Evolutionary conservation across 2,113 vertebrate species (phyloP), one percentile per base, ranked within the genome.

Genomic region (Nematolebias whitei): DNA sequence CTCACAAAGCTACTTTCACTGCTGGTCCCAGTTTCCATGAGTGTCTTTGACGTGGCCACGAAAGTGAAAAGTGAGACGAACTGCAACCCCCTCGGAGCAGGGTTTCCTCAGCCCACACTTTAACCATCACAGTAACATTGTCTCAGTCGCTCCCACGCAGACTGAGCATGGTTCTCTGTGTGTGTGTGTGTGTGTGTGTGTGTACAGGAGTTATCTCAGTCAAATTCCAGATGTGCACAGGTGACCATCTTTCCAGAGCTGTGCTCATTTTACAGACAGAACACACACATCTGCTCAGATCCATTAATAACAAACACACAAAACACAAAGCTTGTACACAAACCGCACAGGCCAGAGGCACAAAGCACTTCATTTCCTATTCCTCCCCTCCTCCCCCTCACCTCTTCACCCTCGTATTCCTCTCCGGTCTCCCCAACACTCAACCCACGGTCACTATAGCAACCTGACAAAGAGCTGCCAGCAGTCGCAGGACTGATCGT

Each of bases 361-460:
- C 20, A 45, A 79, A 44, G 64, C 74, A 62, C 79, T 79, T 89
- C 48, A 90, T 89, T 90, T 85, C 73, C 82, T 78, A 89, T 83
- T 87, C 89, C 87, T 63, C 82, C 87, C 83, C 76, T 8, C 32
- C 32, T 2, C 32, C 32, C 10, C 32, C 32, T 29, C 26, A 29
- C 26, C 76, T 80, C 76, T 14, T 75, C 71, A 82, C 77, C 85
- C 75, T 85, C 64, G 63, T 74, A 72, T 74, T 77, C 78, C 60
- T 68, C 85, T 78, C 68, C 69, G 81, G 81, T 78, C 83, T 82
- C 84, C 81, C 71, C 75, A 80, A 62, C 80, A 59, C 81, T 85
- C 83, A 85, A 80, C 61, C 63, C 68, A 68, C 71, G 65, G 84
- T 90, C 83, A 82, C 85, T 85, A 88, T 88, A 81, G 87, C 85